These are phyloP conservation scores for Pelagia noctiluca DNA, from an alignment of 30 jellyfish, hydroid and myxozoan species.

Conservation along the genomic window DNA sequence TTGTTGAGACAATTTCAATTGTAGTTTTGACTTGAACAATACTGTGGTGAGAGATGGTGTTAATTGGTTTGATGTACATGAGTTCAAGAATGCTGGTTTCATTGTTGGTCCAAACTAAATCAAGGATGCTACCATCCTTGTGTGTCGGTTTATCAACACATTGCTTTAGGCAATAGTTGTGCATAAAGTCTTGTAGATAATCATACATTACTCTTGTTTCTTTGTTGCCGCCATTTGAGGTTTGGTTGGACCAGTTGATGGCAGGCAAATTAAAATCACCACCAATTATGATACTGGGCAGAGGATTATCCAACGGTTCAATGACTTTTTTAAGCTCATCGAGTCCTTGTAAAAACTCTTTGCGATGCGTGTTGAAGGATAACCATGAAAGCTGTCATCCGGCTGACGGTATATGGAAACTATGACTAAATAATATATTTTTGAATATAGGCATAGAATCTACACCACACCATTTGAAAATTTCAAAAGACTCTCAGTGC, in stretches of 20 bases:
- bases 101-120: constrained; percentile 17
- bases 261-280: constrained; percentile 31
- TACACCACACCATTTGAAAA: background rate
- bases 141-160: background rate
- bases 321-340: background rate
- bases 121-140: constrained; percentile 21
- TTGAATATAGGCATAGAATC: background rate
- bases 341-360: background rate
- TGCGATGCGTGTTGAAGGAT: constrained; percentile 11
- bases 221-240: background rate
- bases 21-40: background rate
- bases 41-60: background rate
- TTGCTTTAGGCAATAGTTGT: background rate
- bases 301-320: background rate
- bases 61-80: background rate
- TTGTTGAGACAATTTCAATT: too few relatives aligned
- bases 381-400: constrained; percentile 7
- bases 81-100: background rate
- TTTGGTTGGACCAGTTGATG: background rate
- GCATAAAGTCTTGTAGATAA: background rate
- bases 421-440: too few relatives aligned
- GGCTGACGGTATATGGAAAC: background rate
- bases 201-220: background rate
- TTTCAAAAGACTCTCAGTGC: background rate
- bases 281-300: background rate